These are phyloP conservation scores for Myiozetetes cayanensis DNA, from an alignment of 2,113 vertebrate species.

Conservation along the genomic window DNA sequence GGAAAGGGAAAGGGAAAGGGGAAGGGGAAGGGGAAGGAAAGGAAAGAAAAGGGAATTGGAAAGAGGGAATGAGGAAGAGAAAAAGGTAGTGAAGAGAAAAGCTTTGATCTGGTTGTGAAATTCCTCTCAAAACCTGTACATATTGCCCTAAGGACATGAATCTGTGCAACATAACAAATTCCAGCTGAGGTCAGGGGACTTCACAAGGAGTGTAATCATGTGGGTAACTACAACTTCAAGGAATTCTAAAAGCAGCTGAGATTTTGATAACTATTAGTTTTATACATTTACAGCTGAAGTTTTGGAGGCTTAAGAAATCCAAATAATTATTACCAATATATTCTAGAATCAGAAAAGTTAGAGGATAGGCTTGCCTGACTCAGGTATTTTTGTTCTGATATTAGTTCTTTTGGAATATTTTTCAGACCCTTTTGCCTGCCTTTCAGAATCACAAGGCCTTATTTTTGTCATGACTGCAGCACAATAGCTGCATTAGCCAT, in stretches of 20 bases:
- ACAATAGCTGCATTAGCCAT: background rate
- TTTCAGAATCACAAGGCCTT: background rate
- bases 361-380: background rate
- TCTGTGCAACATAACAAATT: background rate
- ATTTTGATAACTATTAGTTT: background rate
- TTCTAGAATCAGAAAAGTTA: background rate
- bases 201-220: background rate
- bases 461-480: background rate
- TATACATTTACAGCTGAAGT: background rate
- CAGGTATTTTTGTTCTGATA: background rate
- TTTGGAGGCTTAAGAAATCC: background rate
- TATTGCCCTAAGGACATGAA: background rate
- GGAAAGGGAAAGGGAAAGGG: accelerated
- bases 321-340: background rate
- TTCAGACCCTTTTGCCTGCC: background rate
- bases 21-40: accelerated
- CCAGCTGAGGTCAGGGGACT: background rate
- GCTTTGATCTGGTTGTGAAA: background rate
- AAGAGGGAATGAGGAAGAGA: accelerated
- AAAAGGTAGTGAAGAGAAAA: background rate
- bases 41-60: accelerated
- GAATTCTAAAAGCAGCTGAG: background rate
- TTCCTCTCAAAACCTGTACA: background rate
- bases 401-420: background rate
- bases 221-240: background rate